These are phyloP conservation scores for Sebastes hopkinsi DNA, from an alignment of 2,797 vertebrate species.

Conservation along the genomic window DNA sequence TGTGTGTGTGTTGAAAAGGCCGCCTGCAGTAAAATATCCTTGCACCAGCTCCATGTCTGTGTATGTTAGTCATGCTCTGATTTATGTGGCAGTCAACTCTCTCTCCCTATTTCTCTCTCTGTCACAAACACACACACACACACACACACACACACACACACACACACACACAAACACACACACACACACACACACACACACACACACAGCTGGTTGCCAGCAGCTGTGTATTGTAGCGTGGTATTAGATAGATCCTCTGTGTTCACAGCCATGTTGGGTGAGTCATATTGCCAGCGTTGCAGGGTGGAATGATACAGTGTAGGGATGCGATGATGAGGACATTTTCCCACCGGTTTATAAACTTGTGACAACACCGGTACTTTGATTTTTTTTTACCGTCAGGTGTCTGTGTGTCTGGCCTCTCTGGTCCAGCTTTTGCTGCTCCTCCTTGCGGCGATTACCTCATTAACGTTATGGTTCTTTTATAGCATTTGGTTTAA, in stretches of 20 bases:
- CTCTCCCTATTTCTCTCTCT: background rate
- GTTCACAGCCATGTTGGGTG: slow-evolving; percentile 42
- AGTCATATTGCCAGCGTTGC: slow-evolving; percentile 51
- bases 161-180: background rate
- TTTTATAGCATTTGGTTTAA: too few species aligned
- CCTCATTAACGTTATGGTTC: too few species aligned
- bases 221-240: slow-evolving; percentile 50
- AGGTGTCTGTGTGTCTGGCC: too few species aligned
- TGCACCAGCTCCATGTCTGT: slow-evolving; percentile 37
- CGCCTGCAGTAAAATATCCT: slow-evolving; percentile 29
- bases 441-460: too few species aligned
- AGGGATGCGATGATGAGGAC: too few species aligned
- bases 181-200: slow-evolving; percentile 1
- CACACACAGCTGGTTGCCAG: slow-evolving; percentile 36
- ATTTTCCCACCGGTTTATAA: too few species aligned
- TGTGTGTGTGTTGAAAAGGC: background rate
- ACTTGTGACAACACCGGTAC: too few species aligned
- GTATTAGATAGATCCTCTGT: slow-evolving; percentile 44
- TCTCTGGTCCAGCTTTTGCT: too few species aligned
- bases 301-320: slow-evolving; percentile 15
- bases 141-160: slow-evolving; percentile 1
- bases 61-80: slow-evolving; percentile 43
- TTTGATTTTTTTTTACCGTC: too few species aligned
- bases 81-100: slow-evolving; percentile 33
- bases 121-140: background rate